phyloP scores from a whole-genome alignment of 2,113 vertebrate species.

The Microtus oregoni region DNA sequence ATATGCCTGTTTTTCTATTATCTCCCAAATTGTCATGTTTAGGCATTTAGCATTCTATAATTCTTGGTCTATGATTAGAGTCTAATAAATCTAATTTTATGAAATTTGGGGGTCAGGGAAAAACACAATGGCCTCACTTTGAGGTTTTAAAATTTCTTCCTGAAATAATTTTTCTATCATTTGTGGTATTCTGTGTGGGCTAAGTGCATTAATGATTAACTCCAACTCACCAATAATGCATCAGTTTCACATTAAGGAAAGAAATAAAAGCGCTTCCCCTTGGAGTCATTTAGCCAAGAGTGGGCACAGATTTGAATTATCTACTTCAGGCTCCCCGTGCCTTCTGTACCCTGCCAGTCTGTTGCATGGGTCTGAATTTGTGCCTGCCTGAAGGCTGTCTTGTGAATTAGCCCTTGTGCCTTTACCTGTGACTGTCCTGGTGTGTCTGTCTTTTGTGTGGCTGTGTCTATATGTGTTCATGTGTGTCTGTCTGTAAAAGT shows the following conservation, averaged over 20 bases:
- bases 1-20: not conserved
- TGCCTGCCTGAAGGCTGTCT: not conserved
- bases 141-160: not conserved
- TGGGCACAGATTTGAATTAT: not conserved
- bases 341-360: not conserved
- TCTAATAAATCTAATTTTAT: not conserved
- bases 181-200: not conserved
- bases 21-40: not conserved
- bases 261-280: not conserved
- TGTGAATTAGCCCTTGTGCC: not conserved
- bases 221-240: not conserved
- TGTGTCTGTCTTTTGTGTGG: not conserved
- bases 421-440: not conserved
- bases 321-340: not conserved
- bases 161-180: not conserved
- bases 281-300: not conserved
- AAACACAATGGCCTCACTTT: not conserved
- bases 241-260: not conserved
- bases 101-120: not conserved
- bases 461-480: not conserved
- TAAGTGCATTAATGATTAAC: not conserved
- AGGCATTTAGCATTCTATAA: not conserved
- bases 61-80: not conserved
- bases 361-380: not conserved
- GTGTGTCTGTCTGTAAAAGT: not conserved